Base-by-base conservation (phyloP, 2,797 vertebrate genomes). In the Botia kubotai region DNA sequence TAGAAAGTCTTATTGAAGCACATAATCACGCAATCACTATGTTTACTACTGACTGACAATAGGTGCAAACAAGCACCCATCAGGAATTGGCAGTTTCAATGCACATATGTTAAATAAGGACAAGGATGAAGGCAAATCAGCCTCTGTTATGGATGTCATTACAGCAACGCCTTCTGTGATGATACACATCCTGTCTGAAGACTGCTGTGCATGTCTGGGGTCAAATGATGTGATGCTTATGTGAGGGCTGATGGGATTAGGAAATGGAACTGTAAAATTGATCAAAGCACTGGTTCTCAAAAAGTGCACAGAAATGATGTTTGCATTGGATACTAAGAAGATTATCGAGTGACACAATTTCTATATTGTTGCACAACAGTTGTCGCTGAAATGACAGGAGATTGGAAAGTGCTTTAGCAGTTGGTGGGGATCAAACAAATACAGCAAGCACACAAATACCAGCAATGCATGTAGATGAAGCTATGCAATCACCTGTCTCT, bases 231-330 rank as follows among this genome's bases (percentile, higher is more conserved):
- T 80, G 60, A 80, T 65, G 58, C 48, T 65, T 8, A 0, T 43
- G 14, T 36, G 16, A 72, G 26, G 71, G 50, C 63, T 75, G 57
- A 67, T 66, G 29, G 53, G 80, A 78, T 84, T 78, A 84, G 53
- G 7, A 13, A 67, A 83, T 52, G 33, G 23, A 60, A 55, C 33
- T 52, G 16, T 43, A 5, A 65, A 69, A 50, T 73, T 68, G 78
- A 77, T 68, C 80, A 84, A 84, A 58, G 26, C 57, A 79, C 13
- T 72, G 17, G 63, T 77, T 84, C 48, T 83, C 77, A 33, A 82
- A 68, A 50, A 33, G 10, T 53, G 53, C 11, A 10, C 46, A 58
- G 77, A 70, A 52, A 75, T 75, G 26, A 58, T 76, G 72, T 72
- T 72, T 68, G 78, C 21, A 11, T 33, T 62, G 46, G 39, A 80